Conservation (phyloP, 2,888 invertebrate species). For the Rhimphoctona megacephalus region DNA sequence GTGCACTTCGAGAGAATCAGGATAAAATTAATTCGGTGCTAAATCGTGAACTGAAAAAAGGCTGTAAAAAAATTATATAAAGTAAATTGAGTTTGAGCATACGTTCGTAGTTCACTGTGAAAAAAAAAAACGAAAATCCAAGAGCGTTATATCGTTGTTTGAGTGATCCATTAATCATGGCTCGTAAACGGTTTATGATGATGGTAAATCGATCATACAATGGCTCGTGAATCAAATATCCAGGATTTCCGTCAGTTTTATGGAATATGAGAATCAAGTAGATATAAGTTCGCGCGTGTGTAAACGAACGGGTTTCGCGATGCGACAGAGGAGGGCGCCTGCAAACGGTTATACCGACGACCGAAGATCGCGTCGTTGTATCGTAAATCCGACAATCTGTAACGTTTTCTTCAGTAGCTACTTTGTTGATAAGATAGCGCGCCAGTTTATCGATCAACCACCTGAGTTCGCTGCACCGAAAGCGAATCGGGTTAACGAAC, state of each 20-base stretch:
- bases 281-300: slow-evolving; percentile 51
- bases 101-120: not conserved
- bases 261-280: slow-evolving; percentile 23
- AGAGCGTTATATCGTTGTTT: not conserved
- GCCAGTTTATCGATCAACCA: slow-evolving; percentile 55
- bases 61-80: not conserved
- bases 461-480: slow-evolving; percentile 40
- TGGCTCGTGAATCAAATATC: slow-evolving; percentile 29
- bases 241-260: not conserved
- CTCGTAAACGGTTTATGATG: slow-evolving; percentile 15
- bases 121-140: not conserved
- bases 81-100: not conserved
- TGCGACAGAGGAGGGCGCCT: slow-evolving; percentile 61
- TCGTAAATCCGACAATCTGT: slow-evolving; percentile 50
- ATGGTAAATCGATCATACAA: not conserved
- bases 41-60: not conserved
- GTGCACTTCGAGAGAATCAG: no score
- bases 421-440: slow-evolving; percentile 72
- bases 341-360: slow-evolving; percentile 59
- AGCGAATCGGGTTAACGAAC: not conserved
- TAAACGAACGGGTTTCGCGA: slow-evolving; percentile 41
- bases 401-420: slow-evolving; percentile 56
- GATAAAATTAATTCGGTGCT: no score
- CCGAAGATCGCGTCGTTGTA: not conserved
- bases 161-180: slow-evolving; percentile 31